Base-by-base conservation (phyloP, 2,797 vertebrate species). In the Erpetoichthys calabaricus region DNA sequence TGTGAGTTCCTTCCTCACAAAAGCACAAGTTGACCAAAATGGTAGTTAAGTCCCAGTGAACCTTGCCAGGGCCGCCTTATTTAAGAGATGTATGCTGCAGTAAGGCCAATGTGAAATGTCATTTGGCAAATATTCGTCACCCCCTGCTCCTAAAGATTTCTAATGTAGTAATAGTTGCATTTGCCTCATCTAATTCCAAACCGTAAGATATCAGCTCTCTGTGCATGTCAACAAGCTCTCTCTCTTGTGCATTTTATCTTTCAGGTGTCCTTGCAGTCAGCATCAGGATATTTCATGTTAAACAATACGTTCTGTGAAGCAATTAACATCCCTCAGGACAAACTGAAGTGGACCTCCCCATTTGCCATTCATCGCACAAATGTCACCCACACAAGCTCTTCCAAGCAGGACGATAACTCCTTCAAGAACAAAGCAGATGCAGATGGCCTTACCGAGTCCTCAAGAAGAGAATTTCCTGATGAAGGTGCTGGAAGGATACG, bases 261-360 rank as follows among this genome's bases (percentile, higher is more conserved):
- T 49, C 77, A 98, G 94, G 89, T 84, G 3, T 84, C 86, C 60
- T 73, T 97, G 68, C 95, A 99, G 82, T 73, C 93, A 72, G 95
- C 94, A 3, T 85, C 88, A 0, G 94, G 95, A 8, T 90, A 91
- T 4, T 98, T 97, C 56, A 72, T 85, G 43, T 70, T 99, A 60
- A 89, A 87, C 58, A 47, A 68, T 0, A 84, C 86, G 56, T 87
- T 99, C 72, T 96, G 88, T 0, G 67, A 88, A 0, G 83, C 89
- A 45, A 70, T 87, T 51, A 83, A 60, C 3, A 90, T 98, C 62
- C 92, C 92, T 62, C 88, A 97, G 86, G 90, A 96, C 72, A 96
- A 97, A 71, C 82, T 99, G 25, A 93, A 89, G 78, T 90, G 95
- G 94, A 92, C 89, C 0, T 98, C 95, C 0, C 95, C 94, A 1